Conservation (phyloP, 2,113 vertebrate species). For the Antechinus flavipes region DNA sequence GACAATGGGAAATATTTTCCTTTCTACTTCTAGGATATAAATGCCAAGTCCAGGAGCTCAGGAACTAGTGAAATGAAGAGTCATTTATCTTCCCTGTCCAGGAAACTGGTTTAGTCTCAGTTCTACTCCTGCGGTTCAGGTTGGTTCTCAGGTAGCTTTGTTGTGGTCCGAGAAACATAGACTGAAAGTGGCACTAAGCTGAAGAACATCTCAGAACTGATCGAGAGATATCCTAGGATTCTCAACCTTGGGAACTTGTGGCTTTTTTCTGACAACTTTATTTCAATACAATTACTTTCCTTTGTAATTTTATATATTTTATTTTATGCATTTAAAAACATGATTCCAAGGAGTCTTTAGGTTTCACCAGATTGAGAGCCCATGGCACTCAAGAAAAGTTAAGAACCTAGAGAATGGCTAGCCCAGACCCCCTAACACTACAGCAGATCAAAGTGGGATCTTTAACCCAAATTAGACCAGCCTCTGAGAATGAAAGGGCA, state of each 20-base stretch:
- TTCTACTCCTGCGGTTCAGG: background rate
- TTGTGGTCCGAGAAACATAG: too few species aligned
- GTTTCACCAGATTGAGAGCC: background rate
- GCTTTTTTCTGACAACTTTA: too few species aligned
- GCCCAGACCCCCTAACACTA: conserved; percentile 46
- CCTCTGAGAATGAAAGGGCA: conserved; percentile 47
- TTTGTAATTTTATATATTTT: background rate
- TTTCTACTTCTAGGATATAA: background rate
- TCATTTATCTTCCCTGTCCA: background rate
- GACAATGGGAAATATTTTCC: background rate
- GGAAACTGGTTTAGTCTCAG: background rate
- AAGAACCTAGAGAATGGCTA: conserved; percentile 7
- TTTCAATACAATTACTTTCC: background rate
- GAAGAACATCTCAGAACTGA: background rate
- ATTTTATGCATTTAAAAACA: background rate
- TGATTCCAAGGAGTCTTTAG: background rate
- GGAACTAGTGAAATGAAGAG: background rate
- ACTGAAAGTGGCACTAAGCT: background rate
- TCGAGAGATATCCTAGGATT: background rate
- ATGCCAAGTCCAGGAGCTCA: background rate
- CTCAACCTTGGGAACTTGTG: background rate
- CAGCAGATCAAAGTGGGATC: conserved; percentile 49
- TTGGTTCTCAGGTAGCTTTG: background rate
- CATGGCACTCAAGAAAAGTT: background rate
- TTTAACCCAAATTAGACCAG: conserved; percentile 33